A percentile compares a stretch with the other conserved stretches of the same genome.
Evolutionary conservation across 2,113 vertebrate genomes (phyloP).

Genomic region (Gadus macrocephalus): DNA sequence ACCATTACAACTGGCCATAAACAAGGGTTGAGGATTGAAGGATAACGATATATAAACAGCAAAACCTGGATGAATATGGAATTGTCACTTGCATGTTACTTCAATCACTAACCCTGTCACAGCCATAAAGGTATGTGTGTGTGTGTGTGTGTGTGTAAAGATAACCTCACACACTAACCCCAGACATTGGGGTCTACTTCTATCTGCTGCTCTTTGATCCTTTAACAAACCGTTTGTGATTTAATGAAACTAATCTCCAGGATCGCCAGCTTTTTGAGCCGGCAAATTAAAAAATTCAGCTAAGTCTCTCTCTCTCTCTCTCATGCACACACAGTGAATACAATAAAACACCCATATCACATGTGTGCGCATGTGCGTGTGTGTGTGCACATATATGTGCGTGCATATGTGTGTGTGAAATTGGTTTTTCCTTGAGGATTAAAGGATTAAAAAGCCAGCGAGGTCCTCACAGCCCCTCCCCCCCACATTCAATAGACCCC

Average conservation of each 20-base stretch:
- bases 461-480: constrained; percentile 90
- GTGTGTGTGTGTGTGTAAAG: not conserved
- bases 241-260: constrained; percentile 90
- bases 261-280: constrained; percentile 83
- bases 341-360: constrained; percentile 50
- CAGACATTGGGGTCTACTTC: not conserved
- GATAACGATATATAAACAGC: too few relatives aligned
- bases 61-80: too few relatives aligned
- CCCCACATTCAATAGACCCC: constrained; percentile 80
- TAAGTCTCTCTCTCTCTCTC: constrained; percentile 72
- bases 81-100: too few relatives aligned
- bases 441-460: constrained; percentile 91
- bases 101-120: too few relatives aligned
- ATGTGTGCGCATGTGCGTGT: constrained; percentile 36
- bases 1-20: too few relatives aligned
- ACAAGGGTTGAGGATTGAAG: too few relatives aligned
- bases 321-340: constrained; percentile 9
- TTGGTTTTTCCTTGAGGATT: constrained; percentile 92
- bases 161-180: not conserved
- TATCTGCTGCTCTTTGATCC: not conserved
- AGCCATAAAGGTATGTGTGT: too few relatives aligned
- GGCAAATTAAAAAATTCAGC: constrained; percentile 93
- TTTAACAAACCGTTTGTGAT: constrained; percentile 68
- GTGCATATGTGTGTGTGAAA: constrained; percentile 71
- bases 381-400: constrained; percentile 7